Evolutionary conservation across 2,797 vertebrate species (phyloP).

Genomic region (Acropternis orthonyx): DNA sequence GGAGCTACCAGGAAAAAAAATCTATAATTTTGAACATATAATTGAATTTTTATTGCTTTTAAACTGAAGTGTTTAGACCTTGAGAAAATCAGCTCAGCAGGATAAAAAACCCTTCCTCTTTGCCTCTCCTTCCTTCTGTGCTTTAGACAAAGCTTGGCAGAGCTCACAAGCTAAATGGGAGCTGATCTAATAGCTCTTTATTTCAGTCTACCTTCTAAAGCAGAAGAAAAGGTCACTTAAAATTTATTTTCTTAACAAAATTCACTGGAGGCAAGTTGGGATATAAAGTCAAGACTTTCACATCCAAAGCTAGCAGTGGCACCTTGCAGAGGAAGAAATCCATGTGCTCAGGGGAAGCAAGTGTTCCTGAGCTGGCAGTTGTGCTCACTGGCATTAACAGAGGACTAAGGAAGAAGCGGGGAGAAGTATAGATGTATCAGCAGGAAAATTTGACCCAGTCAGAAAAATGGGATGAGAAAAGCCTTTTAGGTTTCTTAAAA

Average conservation of each 20-base stretch:
- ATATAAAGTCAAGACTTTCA: background rate
- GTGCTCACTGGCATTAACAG: background rate
- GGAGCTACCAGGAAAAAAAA: slow-evolving; percentile 61
- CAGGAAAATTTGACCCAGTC: background rate
- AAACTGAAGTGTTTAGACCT: slow-evolving; percentile 60
- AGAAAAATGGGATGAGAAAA: background rate
- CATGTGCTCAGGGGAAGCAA: background rate
- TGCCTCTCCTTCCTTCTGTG: slow-evolving; percentile 28
- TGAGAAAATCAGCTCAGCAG: slow-evolving; percentile 47
- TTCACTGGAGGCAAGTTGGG: background rate
- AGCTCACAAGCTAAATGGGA: slow-evolving; percentile 6
- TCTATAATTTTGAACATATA: slow-evolving; percentile 65
- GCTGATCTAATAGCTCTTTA: slow-evolving; percentile 24
- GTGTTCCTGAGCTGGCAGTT: background rate
- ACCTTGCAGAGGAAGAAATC: background rate
- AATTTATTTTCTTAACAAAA: slow-evolving; percentile 12
- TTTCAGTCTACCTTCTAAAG: slow-evolving; percentile 1
- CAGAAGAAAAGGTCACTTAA: slow-evolving; percentile 29
- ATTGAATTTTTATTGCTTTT: slow-evolving; percentile 66
- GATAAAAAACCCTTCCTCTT: background rate
- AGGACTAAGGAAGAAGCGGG: background rate
- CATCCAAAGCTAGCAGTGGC: background rate
- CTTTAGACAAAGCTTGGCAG: slow-evolving; percentile 48
- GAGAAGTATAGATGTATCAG: background rate
- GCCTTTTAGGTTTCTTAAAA: background rate